These are phyloP conservation scores for Recurvirostra avosetta DNA, from an alignment of 2,113 vertebrate species.

Conservation along the genomic window DNA sequence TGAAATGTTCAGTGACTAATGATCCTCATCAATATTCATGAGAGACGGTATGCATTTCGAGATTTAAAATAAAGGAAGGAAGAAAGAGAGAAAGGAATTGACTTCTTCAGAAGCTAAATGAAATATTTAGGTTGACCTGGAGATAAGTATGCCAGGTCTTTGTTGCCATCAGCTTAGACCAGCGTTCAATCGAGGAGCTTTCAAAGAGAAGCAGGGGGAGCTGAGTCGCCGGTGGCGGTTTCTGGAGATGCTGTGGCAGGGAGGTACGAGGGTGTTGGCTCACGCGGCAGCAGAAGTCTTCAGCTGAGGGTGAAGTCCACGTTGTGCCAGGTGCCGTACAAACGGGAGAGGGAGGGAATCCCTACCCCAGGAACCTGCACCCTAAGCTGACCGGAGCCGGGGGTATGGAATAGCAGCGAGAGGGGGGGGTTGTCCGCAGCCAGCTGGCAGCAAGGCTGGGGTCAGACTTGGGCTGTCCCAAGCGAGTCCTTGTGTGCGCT, in stretches of 20 bases:
- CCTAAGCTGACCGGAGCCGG: rapidly evolving
- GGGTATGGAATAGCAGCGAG: not conserved
- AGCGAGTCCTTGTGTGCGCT: rapidly evolving
- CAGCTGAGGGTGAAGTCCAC: not conserved
- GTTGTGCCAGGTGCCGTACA: not conserved
- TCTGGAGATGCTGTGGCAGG: not conserved
- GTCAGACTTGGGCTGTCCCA: not conserved
- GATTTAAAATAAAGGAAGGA: constrained; percentile 38
- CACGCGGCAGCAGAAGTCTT: not conserved
- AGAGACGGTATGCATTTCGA: not conserved
- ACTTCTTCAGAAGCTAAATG: constrained; percentile 57
- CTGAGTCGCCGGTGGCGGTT: rapidly evolving
- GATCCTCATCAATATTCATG: constrained; percentile 68
- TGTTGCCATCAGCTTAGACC: not conserved
- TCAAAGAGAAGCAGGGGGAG: not conserved
- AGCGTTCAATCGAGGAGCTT: not conserved
- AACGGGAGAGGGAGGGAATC: rapidly evolving
- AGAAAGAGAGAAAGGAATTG: constrained; percentile 31
- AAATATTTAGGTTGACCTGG: constrained; percentile 63
- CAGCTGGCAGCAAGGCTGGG: not conserved
- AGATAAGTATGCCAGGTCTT: not conserved
- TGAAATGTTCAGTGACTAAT: constrained; percentile 59
- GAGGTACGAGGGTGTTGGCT: not conserved
- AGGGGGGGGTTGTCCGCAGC: not conserved
- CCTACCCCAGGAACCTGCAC: not conserved